phyloP scores from a whole-genome alignment of 2,113 vertebrate species.

The Dolichotis patagonum region DNA sequence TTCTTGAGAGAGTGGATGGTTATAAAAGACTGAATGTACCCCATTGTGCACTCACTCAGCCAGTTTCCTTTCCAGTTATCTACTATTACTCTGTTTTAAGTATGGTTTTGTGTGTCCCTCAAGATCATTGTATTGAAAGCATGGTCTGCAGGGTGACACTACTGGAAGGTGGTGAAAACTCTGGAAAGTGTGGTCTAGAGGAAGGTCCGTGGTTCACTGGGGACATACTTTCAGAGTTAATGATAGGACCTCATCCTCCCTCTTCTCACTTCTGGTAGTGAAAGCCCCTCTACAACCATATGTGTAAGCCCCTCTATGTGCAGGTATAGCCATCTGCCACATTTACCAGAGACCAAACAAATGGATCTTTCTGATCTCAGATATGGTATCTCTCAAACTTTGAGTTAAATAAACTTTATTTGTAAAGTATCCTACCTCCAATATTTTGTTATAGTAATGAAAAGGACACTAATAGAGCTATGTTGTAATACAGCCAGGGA shows the following conservation, averaged over 20 bases:
- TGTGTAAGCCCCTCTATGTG: not conserved
- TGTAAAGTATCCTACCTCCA: not conserved
- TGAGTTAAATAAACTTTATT: not conserved
- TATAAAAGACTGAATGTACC: not conserved
- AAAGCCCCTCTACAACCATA: not conserved
- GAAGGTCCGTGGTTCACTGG: no score
- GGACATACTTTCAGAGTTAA: not conserved
- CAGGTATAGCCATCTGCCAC: not conserved
- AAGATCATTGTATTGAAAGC: not conserved
- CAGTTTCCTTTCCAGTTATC: not conserved
- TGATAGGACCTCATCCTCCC: not conserved
- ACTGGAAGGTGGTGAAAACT: no score
- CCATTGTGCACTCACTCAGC: not conserved
- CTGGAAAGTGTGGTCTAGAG: not conserved
- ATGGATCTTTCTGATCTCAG: not conserved
- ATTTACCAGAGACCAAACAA: not conserved
- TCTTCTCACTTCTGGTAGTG: not conserved
- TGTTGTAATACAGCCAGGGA: not conserved
- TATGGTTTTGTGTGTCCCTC: not conserved
- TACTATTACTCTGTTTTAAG: not conserved
- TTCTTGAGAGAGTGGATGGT: not conserved
- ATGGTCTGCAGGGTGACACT: no score
- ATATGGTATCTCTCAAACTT: not conserved
- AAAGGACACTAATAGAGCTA: not conserved
- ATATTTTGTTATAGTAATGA: not conserved